Percentiles rank a stretch among this genome's conserved stretches.
These are phyloP conservation scores for Apis florea DNA, from an alignment of 1,140 invertebrate species.

Conservation along the genomic window DNA sequence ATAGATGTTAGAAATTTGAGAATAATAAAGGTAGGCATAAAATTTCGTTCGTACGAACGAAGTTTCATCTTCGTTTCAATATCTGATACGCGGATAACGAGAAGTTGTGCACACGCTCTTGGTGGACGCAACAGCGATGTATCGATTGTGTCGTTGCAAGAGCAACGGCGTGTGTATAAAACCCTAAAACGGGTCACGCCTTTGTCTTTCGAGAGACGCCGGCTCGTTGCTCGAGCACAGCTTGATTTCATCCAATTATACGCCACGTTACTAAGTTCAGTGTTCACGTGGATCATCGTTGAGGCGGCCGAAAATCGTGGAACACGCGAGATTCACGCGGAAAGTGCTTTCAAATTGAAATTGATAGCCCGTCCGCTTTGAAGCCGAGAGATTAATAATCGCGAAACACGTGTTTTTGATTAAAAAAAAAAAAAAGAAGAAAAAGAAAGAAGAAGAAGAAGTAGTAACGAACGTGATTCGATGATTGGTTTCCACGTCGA, in stretches of 20 bases:
- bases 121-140: neutral
- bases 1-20: too few relatives aligned
- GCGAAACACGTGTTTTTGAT: too few relatives aligned
- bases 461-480: too few relatives aligned
- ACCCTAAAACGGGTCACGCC: neutral
- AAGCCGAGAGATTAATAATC: neutral
- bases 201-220: slow-evolving; percentile 10
- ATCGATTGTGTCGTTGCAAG: neutral
- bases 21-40: too few relatives aligned
- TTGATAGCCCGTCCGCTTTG: neutral
- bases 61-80: too few relatives aligned
- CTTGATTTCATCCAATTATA: slow-evolving; percentile 1
- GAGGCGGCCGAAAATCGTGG: neutral
- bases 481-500: too few relatives aligned
- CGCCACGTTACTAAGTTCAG: neutral
- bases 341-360: neutral
- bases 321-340: neutral
- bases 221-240: neutral
- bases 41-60: too few relatives aligned
- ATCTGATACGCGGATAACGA: too few relatives aligned
- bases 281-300: neutral
- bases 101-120: too few relatives aligned
- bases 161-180: neutral
- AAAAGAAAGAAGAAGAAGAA: too few relatives aligned
- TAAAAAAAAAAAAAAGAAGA: too few relatives aligned